Percentiles rank a stretch among this genome's conserved stretches.
Conservation (phyloP, 2,113 vertebrate species). For the Sula dactylatra region DNA sequence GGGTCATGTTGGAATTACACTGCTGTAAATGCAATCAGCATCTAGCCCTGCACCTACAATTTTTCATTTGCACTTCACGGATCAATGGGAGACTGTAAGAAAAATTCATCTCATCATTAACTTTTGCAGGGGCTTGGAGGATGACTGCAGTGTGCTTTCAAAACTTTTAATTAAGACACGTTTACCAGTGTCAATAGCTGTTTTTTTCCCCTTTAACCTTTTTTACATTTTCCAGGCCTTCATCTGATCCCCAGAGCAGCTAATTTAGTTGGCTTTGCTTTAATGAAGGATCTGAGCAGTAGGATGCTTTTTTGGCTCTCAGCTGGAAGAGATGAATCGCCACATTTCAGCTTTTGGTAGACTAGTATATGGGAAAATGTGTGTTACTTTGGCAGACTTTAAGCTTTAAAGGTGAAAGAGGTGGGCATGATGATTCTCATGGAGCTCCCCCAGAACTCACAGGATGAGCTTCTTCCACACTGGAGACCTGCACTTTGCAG, state of each 20-base stretch:
- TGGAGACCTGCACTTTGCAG: background rate
- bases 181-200: background rate
- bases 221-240: background rate
- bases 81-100: background rate
- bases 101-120: background rate
- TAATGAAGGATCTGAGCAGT: background rate
- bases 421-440: background rate
- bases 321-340: background rate
- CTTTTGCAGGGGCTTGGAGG: background rate
- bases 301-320: background rate
- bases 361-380: background rate
- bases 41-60: background rate
- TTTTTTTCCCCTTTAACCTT: background rate
- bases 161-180: slow-evolving; percentile 17
- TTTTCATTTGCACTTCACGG: background rate
- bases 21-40: background rate
- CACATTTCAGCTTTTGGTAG: background rate
- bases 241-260: background rate
- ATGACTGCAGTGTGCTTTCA: background rate
- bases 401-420: background rate
- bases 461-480: background rate
- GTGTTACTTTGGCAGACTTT: background rate
- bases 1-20: background rate
- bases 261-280: background rate
- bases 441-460: no score